A percentile compares a stretch with the other conserved stretches of the same genome.
Evolutionary conservation across 2,113 vertebrate genomes (phyloP).

Genomic region (Scophthalmus maximus): DNA sequence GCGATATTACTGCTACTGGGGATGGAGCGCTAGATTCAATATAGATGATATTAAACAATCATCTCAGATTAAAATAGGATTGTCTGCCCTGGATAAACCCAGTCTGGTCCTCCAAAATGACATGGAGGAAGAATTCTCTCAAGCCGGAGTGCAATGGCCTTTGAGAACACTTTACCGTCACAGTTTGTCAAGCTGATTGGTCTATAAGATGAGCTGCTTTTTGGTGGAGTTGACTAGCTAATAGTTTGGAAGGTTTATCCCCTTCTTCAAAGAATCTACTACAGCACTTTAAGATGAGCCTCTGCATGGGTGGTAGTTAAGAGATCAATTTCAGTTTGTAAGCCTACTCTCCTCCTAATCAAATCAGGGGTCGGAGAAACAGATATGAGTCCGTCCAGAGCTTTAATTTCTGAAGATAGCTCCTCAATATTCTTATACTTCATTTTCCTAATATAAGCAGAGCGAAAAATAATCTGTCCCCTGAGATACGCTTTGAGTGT

Average conservation of each 20-base stretch:
- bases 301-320: too few relatives aligned
- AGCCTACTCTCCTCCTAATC: neutral
- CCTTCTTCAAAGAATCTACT: neutral
- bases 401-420: neutral
- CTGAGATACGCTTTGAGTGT: neutral
- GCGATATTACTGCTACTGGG: neutral
- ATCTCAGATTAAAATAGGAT: neutral
- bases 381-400: neutral
- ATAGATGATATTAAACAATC: neutral
- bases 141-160: neutral
- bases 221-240: neutral
- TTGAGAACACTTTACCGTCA: neutral
- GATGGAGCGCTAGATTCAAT: neutral
- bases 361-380: neutral
- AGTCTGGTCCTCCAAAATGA: neutral
- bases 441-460: neutral
- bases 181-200: neutral
- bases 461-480: neutral
- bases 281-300: too few relatives aligned
- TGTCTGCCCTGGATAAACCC: neutral
- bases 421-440: neutral
- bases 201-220: neutral
- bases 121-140: neutral
- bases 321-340: neutral
- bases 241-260: neutral